A percentile compares a stretch with the other conserved stretches of the same genome.
phyloP scores from a whole-genome alignment of 2,113 vertebrate genomes.

The Oenanthe melanoleuca region DNA sequence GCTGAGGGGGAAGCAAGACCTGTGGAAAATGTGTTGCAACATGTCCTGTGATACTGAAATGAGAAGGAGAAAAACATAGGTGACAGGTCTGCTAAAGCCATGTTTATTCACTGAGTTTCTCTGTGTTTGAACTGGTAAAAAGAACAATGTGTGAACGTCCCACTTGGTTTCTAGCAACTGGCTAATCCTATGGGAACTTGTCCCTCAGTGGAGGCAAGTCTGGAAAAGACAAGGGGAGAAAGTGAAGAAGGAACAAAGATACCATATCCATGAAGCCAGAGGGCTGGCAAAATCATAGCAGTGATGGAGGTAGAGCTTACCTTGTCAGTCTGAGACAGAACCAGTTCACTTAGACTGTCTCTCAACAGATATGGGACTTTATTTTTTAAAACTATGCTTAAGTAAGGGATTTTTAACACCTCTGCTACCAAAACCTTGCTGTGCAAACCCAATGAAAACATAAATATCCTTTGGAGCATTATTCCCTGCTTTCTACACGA shows the following conservation, averaged over 20 bases:
- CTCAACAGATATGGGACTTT: background rate
- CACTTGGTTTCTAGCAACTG: background rate
- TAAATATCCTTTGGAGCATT: background rate
- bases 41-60: background rate
- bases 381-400: background rate
- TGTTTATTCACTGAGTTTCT: background rate
- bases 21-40: background rate
- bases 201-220: background rate
- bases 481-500: background rate
- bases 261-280: rapidly evolving
- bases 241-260: background rate
- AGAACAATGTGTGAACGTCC: background rate
- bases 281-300: background rate
- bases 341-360: background rate
- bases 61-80: background rate
- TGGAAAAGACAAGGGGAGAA: background rate
- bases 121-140: background rate
- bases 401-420: background rate
- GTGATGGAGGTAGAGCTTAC: background rate
- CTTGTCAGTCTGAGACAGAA: background rate
- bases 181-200: background rate
- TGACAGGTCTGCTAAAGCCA: background rate
- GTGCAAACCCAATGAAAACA: background rate
- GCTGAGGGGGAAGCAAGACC: background rate
- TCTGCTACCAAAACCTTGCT: background rate